Percentiles rank a stretch among this genome's conserved stretches.
These are phyloP conservation scores for Halocaridina rubra DNA, from an alignment of 2,888 invertebrate genomes.

Conservation along the genomic window DNA sequence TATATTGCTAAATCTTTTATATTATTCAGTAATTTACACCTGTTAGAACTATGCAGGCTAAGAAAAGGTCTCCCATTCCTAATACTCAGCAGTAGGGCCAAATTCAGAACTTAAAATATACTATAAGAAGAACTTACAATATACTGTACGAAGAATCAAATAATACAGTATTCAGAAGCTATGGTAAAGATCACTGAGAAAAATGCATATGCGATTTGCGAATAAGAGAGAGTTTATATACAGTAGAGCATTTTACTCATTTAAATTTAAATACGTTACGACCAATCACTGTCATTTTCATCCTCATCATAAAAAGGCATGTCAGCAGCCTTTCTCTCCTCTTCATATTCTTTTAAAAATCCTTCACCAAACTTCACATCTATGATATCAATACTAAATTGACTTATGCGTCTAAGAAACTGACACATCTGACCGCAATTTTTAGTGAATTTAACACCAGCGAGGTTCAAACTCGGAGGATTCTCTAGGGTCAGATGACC, in stretches of 20 bases:
- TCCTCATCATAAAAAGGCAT: neutral
- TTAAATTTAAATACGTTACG: neutral
- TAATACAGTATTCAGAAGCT: too few relatives aligned
- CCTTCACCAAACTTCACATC: slow-evolving; percentile 17
- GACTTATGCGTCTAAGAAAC: slow-evolving; percentile 26
- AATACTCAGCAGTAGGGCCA: too few relatives aligned
- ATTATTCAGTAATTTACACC: too few relatives aligned
- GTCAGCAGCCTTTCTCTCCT: neutral
- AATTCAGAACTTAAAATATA: too few relatives aligned
- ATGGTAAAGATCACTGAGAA: too few relatives aligned
- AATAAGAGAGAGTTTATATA: neutral
- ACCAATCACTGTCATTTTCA: neutral
- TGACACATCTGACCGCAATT: slow-evolving; percentile 39
- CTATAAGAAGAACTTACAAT: too few relatives aligned
- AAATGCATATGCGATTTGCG: neutral
- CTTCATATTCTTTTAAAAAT: neutral
- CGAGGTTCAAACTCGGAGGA: slow-evolving; percentile 29
- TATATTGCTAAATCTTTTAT: too few relatives aligned
- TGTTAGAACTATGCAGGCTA: too few relatives aligned
- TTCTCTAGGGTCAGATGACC: slow-evolving; percentile 56
- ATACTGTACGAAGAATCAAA: too few relatives aligned
- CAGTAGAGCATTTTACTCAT: too few relatives aligned
- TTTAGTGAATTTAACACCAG: neutral
- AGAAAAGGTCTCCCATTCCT: too few relatives aligned
- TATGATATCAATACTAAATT: slow-evolving; percentile 54